A percentile compares a stretch with the other conserved stretches of the same genome.
Evolutionary conservation across 23 tunicate genomes (phyloP).

Genomic region (Oikopleura albicans): DNA sequence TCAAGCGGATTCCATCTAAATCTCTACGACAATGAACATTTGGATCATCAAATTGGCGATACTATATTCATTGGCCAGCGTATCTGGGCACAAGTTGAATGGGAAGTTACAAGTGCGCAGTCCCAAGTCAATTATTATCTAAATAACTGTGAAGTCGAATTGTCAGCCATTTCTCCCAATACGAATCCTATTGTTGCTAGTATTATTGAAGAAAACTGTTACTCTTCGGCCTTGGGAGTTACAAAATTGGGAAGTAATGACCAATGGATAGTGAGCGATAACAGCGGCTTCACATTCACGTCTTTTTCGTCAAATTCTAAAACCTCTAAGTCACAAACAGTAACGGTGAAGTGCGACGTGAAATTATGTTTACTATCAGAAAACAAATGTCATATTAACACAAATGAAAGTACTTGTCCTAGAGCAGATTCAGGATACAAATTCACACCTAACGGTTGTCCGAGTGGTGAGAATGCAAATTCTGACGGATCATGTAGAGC

Average conservation of each 20-base stretch:
- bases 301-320: neutral
- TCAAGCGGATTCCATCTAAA: neutral
- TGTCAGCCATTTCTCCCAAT: neutral
- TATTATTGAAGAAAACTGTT: neutral
- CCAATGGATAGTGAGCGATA: neutral
- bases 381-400: neutral
- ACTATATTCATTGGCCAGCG: neutral
- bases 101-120: neutral
- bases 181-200: neutral
- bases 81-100: conserved; percentile 8
- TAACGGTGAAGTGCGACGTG: neutral
- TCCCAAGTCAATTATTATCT: neutral
- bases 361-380: neutral
- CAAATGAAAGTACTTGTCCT: neutral
- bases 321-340: neutral
- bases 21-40: neutral
- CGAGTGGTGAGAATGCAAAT: neutral
- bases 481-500: neutral
- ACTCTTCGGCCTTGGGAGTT: neutral
- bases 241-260: neutral
- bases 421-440: neutral
- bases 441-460: neutral
- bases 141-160: neutral
- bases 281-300: neutral
- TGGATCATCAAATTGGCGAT: neutral